Base-by-base conservation (phyloP, 2,888 invertebrate species). In the Orchesellides sinensis region DNA sequence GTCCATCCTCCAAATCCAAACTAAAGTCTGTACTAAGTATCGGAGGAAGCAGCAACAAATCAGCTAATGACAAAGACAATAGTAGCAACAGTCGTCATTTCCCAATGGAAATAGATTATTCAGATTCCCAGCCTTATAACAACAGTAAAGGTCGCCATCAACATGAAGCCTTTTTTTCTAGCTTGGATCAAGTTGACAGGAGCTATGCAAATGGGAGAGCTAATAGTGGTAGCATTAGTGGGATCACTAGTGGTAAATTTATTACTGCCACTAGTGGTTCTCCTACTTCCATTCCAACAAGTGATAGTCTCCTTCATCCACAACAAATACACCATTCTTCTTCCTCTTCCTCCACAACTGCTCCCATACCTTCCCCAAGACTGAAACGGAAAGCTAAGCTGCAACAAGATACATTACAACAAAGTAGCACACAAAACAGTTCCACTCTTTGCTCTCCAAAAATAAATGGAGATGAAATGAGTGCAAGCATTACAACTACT, bases 391-490 rank as follows among this genome's bases (percentile, higher is more conserved):
- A 84, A 69, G 83, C 75, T 14, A 84, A 84, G 68, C 65, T 80
- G 25, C 29, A 19, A 12, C 68, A 56, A 29, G 56, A 52, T 17
- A 61, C 35, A 0, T 25, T 19, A 14, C 32, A 68, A 12, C 32
- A 4, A 49, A 19, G 29, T 25, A 45, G 47, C 21, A 14, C 70
- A 47, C 0, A 61, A 40, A 27, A 32, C 35, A 69, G 17, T 23
- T n/a, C 54, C n/a, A 66, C 75, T 82, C 83, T 77, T 83, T 77
- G 29, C 69, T 69, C 66, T 84, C 86, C 86, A 79, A 86, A 86
- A 86, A 86, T 86, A 86, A 85, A 86, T 84, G 74, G 84, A 84
- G 86, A 86, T 65, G 77, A 83, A 83, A 83, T 83, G 83, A 83
- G 83, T 77, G 65, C 83, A 82, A 74, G 68, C 59, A 73, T 66